Percentiles rank a stretch among this genome's conserved stretches.
Evolutionary conservation across 2,888 invertebrate species (phyloP).

Genomic region (Archips xylosteana): DNA sequence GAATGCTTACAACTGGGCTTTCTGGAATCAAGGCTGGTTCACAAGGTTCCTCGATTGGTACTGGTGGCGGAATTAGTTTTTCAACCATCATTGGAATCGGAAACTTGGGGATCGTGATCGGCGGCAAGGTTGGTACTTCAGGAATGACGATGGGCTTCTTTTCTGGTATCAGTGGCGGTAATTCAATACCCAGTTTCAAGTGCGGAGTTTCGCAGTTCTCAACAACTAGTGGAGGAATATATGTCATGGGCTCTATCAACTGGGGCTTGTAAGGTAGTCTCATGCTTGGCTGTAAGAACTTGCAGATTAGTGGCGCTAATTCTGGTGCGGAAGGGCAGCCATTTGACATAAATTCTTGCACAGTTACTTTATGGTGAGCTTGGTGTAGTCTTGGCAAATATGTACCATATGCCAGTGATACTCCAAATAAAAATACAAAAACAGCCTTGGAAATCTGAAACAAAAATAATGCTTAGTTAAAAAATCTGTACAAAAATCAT

Average conservation of each 20-base stretch:
- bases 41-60: conserved; percentile 15
- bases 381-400: conserved; percentile 16
- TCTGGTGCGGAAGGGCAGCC: conserved; percentile 41
- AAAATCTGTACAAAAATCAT: neutral
- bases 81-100: conserved; percentile 23
- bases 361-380: conserved; percentile 2
- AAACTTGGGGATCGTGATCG: conserved; percentile 37
- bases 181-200: conserved; percentile 35
- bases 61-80: conserved; percentile 2
- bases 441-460: conserved; percentile 51
- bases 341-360: conserved; percentile 1
- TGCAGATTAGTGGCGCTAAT: conserved; percentile 47
- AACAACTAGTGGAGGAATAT: conserved; percentile 41
- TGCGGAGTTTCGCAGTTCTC: conserved; percentile 38
- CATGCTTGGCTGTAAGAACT: conserved; percentile 53
- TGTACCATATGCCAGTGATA: conserved; percentile 40
- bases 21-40: conserved; percentile 15
- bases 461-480: conserved; percentile 1
- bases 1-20: conserved; percentile 6
- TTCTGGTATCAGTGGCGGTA: conserved; percentile 23
- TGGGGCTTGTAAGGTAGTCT: conserved; percentile 53
- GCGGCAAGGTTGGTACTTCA: conserved; percentile 43
- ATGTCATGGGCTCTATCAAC: conserved; percentile 43
- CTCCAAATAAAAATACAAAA: conserved; percentile 53
- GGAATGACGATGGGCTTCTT: conserved; percentile 38